These are phyloP conservation scores for Squalus acanthias DNA, from an alignment of 2,797 vertebrate species.

Conservation along the genomic window DNA sequence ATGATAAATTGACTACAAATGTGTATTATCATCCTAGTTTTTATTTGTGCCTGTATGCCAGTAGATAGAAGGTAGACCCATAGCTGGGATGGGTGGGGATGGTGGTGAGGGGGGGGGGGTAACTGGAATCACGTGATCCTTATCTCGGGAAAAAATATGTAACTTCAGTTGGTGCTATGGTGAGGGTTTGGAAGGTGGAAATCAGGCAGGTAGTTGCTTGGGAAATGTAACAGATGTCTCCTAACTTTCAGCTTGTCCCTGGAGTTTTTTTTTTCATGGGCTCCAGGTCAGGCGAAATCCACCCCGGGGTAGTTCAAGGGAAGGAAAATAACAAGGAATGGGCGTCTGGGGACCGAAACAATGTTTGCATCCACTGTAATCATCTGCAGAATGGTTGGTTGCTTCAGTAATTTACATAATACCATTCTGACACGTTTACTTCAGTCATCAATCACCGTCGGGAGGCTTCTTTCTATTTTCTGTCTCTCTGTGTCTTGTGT, in stretches of 20 bases:
- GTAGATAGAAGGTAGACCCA: not conserved
- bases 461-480: conserved; percentile 68
- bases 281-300: conserved; percentile 77
- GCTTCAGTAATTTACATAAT: conserved; percentile 90
- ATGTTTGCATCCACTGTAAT: conserved; percentile 83
- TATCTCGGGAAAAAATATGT: conserved; percentile 15
- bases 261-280: conserved; percentile 54
- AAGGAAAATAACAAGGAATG: conserved; percentile 81
- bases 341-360: conserved; percentile 71
- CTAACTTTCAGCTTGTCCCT: conserved; percentile 48
- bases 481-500: conserved; percentile 69
- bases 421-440: conserved; percentile 80
- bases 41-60: not conserved
- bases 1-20: conserved; percentile 11
- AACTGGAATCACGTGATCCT: not conserved
- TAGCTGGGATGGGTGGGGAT: not conserved
- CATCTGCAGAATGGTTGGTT: conserved; percentile 83
- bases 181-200: conserved; percentile 48
- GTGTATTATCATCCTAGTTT: not conserved
- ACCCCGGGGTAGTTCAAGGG: conserved; percentile 79
- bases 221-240: conserved; percentile 71
- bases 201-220: conserved; percentile 60
- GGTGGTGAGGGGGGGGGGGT: not conserved
- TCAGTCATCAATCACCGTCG: conserved; percentile 78
- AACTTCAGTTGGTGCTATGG: conserved; percentile 40